These are phyloP conservation scores for Malacoraja senta DNA, from an alignment of 2,797 vertebrate genomes.

Conservation along the genomic window DNA sequence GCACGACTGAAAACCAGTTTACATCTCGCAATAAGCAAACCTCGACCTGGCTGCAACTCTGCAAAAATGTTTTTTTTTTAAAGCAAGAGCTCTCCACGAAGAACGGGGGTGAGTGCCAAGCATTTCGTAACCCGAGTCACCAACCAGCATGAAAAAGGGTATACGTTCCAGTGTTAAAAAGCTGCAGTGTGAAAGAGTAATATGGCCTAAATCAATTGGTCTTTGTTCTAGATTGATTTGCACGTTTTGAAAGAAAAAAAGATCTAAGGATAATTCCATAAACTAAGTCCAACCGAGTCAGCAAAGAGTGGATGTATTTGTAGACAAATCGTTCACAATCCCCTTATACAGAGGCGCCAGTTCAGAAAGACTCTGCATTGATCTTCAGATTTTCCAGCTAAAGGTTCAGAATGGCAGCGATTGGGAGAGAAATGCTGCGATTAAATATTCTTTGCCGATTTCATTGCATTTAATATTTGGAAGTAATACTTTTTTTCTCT, in stretches of 20 bases:
- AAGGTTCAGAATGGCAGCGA: neutral
- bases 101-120: neutral
- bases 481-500: slow-evolving; percentile 4
- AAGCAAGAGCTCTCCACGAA: neutral
- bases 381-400: neutral
- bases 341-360: neutral
- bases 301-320: neutral
- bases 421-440: neutral
- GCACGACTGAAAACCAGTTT: neutral
- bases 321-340: slow-evolving; percentile 4
- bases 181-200: neutral
- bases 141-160: slow-evolving; percentile 11
- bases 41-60: neutral
- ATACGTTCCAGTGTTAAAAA: neutral
- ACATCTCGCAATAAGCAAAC: neutral
- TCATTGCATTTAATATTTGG: slow-evolving; percentile 12
- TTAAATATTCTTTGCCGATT: neutral
- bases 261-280: neutral
- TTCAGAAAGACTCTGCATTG: neutral
- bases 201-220: slow-evolving; percentile 7
- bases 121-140: neutral
- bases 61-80: neutral
- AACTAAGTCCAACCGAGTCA: neutral
- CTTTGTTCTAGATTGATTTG: slow-evolving; percentile 10
- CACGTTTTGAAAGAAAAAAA: neutral